Evolutionary conservation across 35 echinoderm and acorn worm species (phyloP).

Genomic region (Heliocidaris tuberculata): DNA sequence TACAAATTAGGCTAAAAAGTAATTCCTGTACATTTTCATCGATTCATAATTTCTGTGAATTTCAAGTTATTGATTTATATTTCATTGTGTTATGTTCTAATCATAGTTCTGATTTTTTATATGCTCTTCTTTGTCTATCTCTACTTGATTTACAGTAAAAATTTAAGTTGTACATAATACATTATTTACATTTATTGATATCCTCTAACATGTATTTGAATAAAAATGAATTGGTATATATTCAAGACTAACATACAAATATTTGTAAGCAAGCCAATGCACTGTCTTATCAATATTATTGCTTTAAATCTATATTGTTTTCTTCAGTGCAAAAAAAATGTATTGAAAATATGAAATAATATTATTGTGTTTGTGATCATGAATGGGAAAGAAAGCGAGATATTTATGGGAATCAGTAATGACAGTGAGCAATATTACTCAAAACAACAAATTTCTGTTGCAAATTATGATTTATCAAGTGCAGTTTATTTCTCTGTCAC

Average conservation of each 20-base stretch:
- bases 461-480: conserved; percentile 3
- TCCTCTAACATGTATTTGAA: neutral
- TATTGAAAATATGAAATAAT: neutral
- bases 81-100: neutral
- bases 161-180: neutral
- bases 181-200: neutral
- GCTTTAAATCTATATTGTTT: neutral
- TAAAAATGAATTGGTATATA: neutral
- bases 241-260: neutral
- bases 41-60: too few species aligned
- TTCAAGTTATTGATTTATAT: neutral
- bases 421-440: neutral
- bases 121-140: neutral
- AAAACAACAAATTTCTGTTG: neutral
- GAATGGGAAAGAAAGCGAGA: neutral
- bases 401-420: neutral
- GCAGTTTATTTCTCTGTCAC: neutral
- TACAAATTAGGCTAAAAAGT: too few species aligned
- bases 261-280: neutral
- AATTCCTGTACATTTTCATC: too few species aligned
- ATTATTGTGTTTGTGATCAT: too few species aligned
- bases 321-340: neutral
- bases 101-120: neutral
- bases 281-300: neutral
- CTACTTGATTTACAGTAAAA: neutral